phyloP scores from a whole-genome alignment of 2,888 invertebrate species.

The Erebia epiphron region DNA sequence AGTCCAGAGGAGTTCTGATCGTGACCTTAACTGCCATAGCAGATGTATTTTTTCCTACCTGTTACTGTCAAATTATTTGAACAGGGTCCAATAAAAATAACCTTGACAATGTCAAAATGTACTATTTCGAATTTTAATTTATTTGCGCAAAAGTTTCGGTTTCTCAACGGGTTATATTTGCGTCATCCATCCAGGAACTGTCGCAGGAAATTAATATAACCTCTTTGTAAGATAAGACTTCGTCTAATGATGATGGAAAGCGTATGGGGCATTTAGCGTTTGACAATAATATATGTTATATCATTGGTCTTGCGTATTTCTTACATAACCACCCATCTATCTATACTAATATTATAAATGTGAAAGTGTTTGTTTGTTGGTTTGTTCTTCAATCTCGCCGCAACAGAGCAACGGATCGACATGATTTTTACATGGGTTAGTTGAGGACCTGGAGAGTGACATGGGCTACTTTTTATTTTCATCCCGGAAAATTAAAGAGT shows the following conservation, averaged over 20 bases:
- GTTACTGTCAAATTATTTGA: conserved; percentile 34
- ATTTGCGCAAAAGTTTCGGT: conserved; percentile 23
- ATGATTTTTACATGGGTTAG: too few relatives aligned
- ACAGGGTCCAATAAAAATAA: conserved; percentile 31
- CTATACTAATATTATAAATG: too few relatives aligned
- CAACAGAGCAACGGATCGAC: too few relatives aligned
- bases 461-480: too few relatives aligned
- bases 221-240: conserved; percentile 1
- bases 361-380: too few relatives aligned
- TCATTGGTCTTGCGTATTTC: not conserved
- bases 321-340: not conserved
- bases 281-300: not conserved
- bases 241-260: conserved; percentile 4
- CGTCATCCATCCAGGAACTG: conserved; percentile 12
- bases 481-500: too few relatives aligned
- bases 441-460: too few relatives aligned
- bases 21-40: conserved; percentile 29
- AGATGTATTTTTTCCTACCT: conserved; percentile 32
- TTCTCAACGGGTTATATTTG: not conserved
- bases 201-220: not conserved
- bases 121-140: conserved; percentile 12
- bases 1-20: conserved; percentile 10
- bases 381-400: too few relatives aligned
- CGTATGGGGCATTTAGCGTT: conserved; percentile 4
- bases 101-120: conserved; percentile 29